Base-by-base conservation (phyloP, 2,888 invertebrate genomes). In the Melinaea menophilus region DNA sequence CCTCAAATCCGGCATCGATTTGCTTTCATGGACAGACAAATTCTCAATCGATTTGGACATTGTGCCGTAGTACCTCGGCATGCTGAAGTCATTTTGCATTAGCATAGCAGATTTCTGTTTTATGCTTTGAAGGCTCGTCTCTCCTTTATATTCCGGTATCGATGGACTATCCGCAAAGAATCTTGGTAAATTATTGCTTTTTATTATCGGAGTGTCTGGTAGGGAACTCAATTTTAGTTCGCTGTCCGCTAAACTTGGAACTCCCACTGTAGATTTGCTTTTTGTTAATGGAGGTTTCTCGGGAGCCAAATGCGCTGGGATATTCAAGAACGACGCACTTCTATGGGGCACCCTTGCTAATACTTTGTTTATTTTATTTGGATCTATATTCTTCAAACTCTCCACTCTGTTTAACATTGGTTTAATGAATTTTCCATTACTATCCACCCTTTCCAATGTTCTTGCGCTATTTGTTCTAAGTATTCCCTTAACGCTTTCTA, bases 31-130 rank as follows among this genome's bases (percentile, higher is more conserved):
- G 0, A 88, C 84, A 0, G 88, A 76, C 2, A 77, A 66, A 4
- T 75, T 74, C 45, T 86, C 84, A 0, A 75, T 68, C 0, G 80
- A 67, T 55, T 86, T 84, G 0, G 85, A 73, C 1, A 86, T 78
- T 2, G 88, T 82, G 0, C 93, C 91, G 69, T 92, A 93, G 71
- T 93, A 93, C 64, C 93, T 84, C 0, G 93, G 93, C 93, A 93
- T 93, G 31, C 93, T 92, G 61, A 91, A 93, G 68, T 93, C 93
- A 58, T 82, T 82, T 35, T 88, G 84, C 45, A 88, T 86, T 81
- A 88, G 82, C 69, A 86, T 68, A 55, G 91, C 92, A 0, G 92
- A 90, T 55, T 92, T 88, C 73, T 92, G 92, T 64, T 92, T 91
- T 13, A 91, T 87, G 65, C 89, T 87, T 65, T 90, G 86, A 37